Percentiles rank a stretch among this genome's conserved stretches.
Conservation (phyloP, 2,797 vertebrate species). For the Phyllotis vaccarum region DNA sequence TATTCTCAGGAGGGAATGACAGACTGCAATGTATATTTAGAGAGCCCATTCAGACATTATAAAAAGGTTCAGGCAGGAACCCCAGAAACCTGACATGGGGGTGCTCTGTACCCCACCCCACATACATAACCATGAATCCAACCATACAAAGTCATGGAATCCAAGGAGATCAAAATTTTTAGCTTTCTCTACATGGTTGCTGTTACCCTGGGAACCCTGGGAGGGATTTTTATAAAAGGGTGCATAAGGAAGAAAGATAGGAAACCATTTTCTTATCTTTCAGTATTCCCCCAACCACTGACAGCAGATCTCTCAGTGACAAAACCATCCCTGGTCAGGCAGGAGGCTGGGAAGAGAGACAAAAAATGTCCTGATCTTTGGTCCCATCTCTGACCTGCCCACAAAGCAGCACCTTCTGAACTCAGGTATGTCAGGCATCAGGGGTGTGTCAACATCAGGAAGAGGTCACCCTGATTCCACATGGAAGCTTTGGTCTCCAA, state of each 20-base stretch:
- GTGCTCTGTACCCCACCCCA: background rate
- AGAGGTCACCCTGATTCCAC: background rate
- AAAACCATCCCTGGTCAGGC: background rate
- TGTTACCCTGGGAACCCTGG: background rate
- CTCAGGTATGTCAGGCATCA: background rate
- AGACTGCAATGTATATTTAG: constrained; percentile 27
- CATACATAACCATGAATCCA: background rate
- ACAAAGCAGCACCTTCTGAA: background rate
- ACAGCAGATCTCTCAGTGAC: background rate
- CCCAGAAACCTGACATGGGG: background rate
- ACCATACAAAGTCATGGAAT: too few species aligned
- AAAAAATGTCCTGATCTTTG: background rate
- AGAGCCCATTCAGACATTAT: background rate
- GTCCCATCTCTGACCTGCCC: background rate
- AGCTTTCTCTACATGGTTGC: background rate
- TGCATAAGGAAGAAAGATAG: background rate
- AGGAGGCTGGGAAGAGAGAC: background rate
- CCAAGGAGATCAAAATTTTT: background rate
- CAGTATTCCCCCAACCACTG: background rate
- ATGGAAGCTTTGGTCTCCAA: background rate
- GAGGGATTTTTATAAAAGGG: constrained; percentile 3
- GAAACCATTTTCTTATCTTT: background rate
- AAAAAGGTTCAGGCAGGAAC: background rate
- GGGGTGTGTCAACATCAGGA: background rate
- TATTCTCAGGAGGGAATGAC: constrained; percentile 15